phyloP scores from a whole-genome alignment of 2,113 vertebrate genomes.

The Petrocephalus zakoni region DNA sequence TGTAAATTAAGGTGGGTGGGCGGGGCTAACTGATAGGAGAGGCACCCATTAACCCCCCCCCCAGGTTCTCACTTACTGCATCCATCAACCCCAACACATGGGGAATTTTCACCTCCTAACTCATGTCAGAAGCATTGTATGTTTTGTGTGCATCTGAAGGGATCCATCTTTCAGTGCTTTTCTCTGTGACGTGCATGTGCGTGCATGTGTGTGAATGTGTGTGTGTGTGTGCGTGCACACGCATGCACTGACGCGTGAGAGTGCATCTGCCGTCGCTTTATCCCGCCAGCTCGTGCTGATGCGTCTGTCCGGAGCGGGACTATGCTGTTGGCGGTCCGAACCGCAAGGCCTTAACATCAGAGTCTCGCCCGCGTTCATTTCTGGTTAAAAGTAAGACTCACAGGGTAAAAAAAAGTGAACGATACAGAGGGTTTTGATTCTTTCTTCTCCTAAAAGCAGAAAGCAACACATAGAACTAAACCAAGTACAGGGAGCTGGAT shows the following conservation, averaged over 20 bases:
- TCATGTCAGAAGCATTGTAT: slow-evolving; percentile 11
- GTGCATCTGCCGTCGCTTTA: not conserved
- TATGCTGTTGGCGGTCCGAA: not conserved
- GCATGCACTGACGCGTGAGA: not conserved
- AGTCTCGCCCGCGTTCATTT: not conserved
- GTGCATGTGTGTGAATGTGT: not conserved
- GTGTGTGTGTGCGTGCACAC: too few species aligned
- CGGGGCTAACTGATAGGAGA: not conserved
- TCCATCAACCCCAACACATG: slow-evolving; percentile 39
- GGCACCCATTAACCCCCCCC: not conserved
- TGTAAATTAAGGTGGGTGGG: not conserved
- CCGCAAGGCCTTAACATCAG: not conserved
- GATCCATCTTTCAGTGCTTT: not conserved
- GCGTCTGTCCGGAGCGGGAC: not conserved
- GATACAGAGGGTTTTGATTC: not conserved
- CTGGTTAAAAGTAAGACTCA: not conserved
- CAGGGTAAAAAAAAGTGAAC: not conserved
- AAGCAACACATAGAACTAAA: slow-evolving; percentile 27
- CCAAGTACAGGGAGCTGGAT: not conserved
- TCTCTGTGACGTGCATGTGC: not conserved
- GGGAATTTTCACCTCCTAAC: slow-evolving; percentile 37
- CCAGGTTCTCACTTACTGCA: slow-evolving; percentile 19
- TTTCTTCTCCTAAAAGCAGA: slow-evolving; percentile 31
- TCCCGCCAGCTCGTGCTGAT: not conserved
- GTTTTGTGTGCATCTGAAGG: not conserved